Base-by-base conservation (phyloP, 2,888 invertebrate genomes). In the Thelaira solivaga region DNA sequence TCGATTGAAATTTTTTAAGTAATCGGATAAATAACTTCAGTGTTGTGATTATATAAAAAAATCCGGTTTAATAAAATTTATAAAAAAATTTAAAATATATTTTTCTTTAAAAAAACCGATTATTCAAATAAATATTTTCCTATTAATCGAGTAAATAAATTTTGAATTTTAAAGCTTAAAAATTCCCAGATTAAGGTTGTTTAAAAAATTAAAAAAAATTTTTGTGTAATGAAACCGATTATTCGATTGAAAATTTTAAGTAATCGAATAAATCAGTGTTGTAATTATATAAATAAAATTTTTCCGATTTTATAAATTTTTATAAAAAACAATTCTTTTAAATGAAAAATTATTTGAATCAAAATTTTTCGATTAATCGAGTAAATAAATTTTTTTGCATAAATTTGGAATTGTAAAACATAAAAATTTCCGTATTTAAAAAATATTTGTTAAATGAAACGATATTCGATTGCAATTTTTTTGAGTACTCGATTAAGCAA, bases 381-480 rank as follows among this genome's bases (percentile, higher is more conserved):
- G 4, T 10, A 34, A n/a, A n/a, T n/a, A 1, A n/a, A 10, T 34
- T 34, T 34, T 34, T n/a, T n/a, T n/a, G n/a, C n/a, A n/a, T n/a
- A n/a, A n/a, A n/a, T n/a, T n/a, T n/a, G 2, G 11, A n/a, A n/a
- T n/a, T n/a, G n/a, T n/a, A 31, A 10, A 31, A 10, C 10, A 6
- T 10, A 4, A 31, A 10, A 2, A 10, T 31, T 31, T 31, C 10
- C 1, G 11, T 11, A 31, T 1, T 8, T 2, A 31, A 31, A 31
- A 10, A 10, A 11, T 31, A 11, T 31, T 7, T 31, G 4, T 8
- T 31, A 4, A 34, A 34, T n/a, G 34, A 11, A n/a, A n/a, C n/a
- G n/a, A n/a, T n/a, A n/a, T n/a, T n/a, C n/a, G n/a, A n/a, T 34
- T 34, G 2, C 3, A 64, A 57, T 47, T 57, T 57, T 47, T 47